A percentile compares a stretch with the other conserved stretches of the same genome.
phyloP scores from a whole-genome alignment of 2,113 vertebrate genomes.

The Thalassoma bifasciatum region DNA sequence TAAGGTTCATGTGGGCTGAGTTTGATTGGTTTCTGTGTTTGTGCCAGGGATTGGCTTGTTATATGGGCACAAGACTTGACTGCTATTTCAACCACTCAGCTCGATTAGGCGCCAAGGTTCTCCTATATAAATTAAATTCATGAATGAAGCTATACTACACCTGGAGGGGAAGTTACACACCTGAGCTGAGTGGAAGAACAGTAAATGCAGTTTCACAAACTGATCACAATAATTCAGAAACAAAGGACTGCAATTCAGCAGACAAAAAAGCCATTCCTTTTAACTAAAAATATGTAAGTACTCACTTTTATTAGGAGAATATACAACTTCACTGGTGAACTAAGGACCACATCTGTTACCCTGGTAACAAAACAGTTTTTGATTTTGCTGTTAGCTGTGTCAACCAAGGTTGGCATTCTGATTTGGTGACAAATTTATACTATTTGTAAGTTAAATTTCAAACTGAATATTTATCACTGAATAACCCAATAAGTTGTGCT shows the following conservation, averaged over 20 bases:
- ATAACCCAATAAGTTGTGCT: too few species aligned
- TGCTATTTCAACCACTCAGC: constrained; percentile 33
- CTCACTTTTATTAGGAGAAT: too few species aligned
- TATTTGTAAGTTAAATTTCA: too few species aligned
- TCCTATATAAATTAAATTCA: constrained; percentile 21
- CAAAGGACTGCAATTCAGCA: background rate
- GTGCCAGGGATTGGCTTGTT: constrained; percentile 77
- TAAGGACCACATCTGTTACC: too few species aligned
- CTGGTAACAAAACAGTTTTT: too few species aligned
- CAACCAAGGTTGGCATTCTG: too few species aligned
- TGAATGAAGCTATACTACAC: constrained; percentile 23
- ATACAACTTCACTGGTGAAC: too few species aligned
- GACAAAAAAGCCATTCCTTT: too few species aligned
- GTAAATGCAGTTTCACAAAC: background rate
- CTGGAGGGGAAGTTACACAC: constrained; percentile 4
- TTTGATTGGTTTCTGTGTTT: constrained; percentile 83
- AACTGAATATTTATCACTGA: too few species aligned
- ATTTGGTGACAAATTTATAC: too few species aligned
- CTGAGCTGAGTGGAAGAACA: background rate
- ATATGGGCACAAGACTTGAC: constrained; percentile 43
- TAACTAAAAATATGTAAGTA: too few species aligned
- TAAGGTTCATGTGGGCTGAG: constrained; percentile 87
- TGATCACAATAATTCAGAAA: background rate
- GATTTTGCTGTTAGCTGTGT: too few species aligned
- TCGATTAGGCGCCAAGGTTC: constrained; percentile 15